phyloP scores from a whole-genome alignment of 2,797 vertebrate species.

The Scolopax rusticola region DNA sequence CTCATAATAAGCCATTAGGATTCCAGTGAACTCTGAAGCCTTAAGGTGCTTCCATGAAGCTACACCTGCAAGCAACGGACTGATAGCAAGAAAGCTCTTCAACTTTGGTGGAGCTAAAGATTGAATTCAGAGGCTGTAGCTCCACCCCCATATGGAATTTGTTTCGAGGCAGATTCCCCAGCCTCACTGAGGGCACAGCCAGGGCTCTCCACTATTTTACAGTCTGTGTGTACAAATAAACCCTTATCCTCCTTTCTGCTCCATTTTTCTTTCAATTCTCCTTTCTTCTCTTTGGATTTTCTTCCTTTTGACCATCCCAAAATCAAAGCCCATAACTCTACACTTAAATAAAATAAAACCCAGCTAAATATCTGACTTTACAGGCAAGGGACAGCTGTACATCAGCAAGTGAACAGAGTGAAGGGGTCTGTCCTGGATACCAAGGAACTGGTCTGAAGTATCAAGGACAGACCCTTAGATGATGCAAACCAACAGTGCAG shows the following conservation, averaged over 20 bases:
- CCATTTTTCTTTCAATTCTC: neutral
- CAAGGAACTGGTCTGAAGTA: neutral
- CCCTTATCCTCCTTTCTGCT: neutral
- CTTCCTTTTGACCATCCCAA: neutral
- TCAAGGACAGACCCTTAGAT: neutral
- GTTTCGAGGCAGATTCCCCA: neutral
- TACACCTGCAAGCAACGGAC: neutral
- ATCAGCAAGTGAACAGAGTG: neutral
- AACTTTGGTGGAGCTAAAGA: neutral
- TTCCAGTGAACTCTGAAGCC: neutral
- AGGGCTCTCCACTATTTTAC: neutral
- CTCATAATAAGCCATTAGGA: neutral
- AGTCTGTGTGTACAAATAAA: neutral
- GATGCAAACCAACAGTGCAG: neutral
- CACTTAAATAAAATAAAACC: neutral
- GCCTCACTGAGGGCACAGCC: neutral
- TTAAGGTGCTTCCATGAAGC: neutral
- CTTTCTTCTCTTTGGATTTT: neutral
- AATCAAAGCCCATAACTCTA: neutral
- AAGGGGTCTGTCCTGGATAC: neutral
- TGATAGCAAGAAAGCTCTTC: neutral
- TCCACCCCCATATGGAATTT: neutral
- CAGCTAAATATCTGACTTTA: neutral
- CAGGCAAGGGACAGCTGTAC: neutral
- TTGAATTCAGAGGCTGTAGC: neutral